Conservation (phyloP, 2,888 invertebrate species). For the Pardosa pseudoannulata region DNA sequence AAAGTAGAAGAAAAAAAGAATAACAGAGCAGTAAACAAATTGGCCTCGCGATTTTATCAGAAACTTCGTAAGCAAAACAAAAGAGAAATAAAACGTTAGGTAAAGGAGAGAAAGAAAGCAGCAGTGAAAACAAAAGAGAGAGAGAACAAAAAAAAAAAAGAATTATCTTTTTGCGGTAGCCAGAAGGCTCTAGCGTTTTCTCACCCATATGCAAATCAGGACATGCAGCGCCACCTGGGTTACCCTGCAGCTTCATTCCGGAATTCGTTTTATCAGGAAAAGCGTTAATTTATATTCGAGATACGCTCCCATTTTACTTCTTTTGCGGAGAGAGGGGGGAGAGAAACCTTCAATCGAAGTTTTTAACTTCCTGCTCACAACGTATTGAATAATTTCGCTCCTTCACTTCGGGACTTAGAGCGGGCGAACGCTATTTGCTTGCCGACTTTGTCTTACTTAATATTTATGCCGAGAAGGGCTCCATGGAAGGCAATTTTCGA, state of each 20-base stretch:
- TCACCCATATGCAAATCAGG: conserved; percentile 55
- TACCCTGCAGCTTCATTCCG: conserved; percentile 30
- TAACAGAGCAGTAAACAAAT: neutral
- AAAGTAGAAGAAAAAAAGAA: neutral
- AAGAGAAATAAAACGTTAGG: conserved; percentile 16
- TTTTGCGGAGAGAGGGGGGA: neutral
- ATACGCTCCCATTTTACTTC: neutral
- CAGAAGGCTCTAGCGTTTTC: conserved; percentile 25
- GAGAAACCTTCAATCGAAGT: neutral
- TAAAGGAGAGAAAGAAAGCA: conserved; percentile 6
- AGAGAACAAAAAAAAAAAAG: neutral
- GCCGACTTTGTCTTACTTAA: too few relatives aligned
- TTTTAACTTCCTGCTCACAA: neutral
- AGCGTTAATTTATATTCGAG: conserved; percentile 55
- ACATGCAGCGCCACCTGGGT: conserved; percentile 52
- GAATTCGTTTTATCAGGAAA: conserved; percentile 43
- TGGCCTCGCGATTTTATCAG: neutral
- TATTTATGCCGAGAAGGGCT: too few relatives aligned
- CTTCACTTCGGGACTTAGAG: too few relatives aligned
- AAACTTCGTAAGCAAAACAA: conserved; percentile 21
- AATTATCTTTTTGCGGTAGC: neutral
- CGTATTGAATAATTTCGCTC: too few relatives aligned
- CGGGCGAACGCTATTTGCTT: too few relatives aligned
- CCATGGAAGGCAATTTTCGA: too few relatives aligned
- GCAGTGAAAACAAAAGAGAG: neutral